These are phyloP conservation scores for Chalcosyrphus nemorum DNA, from an alignment of 2,888 invertebrate genomes.

Conservation along the genomic window DNA sequence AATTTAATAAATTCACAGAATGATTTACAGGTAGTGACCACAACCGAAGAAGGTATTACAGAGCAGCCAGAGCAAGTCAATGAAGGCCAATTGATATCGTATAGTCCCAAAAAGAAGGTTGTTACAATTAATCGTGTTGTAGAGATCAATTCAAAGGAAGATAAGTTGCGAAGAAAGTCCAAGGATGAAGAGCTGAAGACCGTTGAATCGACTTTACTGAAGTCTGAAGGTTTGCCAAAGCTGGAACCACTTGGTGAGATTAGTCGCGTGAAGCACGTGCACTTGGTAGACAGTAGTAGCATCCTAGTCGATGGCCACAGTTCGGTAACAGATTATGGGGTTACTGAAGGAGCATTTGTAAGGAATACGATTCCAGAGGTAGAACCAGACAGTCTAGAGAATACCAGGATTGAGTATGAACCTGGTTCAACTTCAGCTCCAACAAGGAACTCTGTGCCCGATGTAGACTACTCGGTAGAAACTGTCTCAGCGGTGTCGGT, in stretches of 20 bases:
- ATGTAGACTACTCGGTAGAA: conserved; percentile 40
- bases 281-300: conserved; percentile 83
- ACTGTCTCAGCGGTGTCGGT: conserved; percentile 6
- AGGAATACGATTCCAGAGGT: conserved; percentile 76
- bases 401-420: conserved; percentile 57
- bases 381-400: conserved; percentile 57
- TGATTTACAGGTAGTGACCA: conserved; percentile 69
- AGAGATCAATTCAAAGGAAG: conserved; percentile 86
- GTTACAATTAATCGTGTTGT: conserved; percentile 88
- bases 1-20: conserved; percentile 72
- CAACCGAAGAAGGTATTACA: conserved; percentile 27
- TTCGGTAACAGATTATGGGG: conserved; percentile 81
- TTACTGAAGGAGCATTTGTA: conserved; percentile 78
- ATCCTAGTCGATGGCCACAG: conserved; percentile 81
- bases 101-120: conserved; percentile 83
- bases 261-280: conserved; percentile 87
- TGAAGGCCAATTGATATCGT: conserved; percentile 74
- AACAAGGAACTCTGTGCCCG: conserved; percentile 65
- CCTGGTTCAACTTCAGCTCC: conserved; percentile 51
- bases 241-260: conserved; percentile 88
- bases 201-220: conserved; percentile 83
- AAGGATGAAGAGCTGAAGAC: conserved; percentile 83
- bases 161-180: conserved; percentile 84
- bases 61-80: conserved; percentile 77
- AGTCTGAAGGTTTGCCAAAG: conserved; percentile 85